These are phyloP conservation scores for Oceanodroma leucorhoa DNA, from an alignment of 2,797 vertebrate genomes.

Conservation along the genomic window DNA sequence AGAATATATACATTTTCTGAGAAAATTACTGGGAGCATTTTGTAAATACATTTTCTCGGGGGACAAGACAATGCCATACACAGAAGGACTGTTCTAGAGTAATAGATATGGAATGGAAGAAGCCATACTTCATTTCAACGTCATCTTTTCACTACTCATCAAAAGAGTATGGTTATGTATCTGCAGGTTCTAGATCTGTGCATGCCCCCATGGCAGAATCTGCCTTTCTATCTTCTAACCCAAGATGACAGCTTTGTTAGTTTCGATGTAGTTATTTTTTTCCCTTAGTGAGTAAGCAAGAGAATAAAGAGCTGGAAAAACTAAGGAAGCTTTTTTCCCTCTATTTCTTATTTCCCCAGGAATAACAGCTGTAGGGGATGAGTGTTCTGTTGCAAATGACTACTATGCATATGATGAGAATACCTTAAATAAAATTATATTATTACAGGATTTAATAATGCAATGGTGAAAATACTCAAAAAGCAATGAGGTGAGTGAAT, in stretches of 20 bases:
- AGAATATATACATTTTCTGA: not conserved
- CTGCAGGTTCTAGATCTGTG: not conserved
- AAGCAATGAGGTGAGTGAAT: not conserved
- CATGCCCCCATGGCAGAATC: not conserved
- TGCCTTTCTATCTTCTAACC: not conserved
- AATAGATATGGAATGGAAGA: not conserved
- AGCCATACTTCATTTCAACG: not conserved
- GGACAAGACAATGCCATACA: not conserved
- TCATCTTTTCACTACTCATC: not conserved
- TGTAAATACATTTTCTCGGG: not conserved
- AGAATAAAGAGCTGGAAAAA: not conserved
- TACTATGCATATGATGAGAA: not conserved
- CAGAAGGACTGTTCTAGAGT: not conserved
- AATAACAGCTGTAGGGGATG: not conserved
- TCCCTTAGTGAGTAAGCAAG: not conserved
- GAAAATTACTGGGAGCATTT: not conserved
- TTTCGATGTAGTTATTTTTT: not conserved
- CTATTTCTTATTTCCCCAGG: not conserved
- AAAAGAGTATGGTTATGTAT: not conserved
- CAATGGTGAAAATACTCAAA: not conserved
- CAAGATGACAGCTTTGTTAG: not conserved
- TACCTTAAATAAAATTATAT: constrained; percentile 17
- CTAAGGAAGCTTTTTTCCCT: not conserved
- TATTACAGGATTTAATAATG: constrained; percentile 20
- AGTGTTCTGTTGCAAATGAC: not conserved